A percentile compares a stretch with the other conserved stretches of the same genome.
Evolutionary conservation across 2,888 invertebrate species (phyloP).

Genomic region (Lycia hirtaria): DNA sequence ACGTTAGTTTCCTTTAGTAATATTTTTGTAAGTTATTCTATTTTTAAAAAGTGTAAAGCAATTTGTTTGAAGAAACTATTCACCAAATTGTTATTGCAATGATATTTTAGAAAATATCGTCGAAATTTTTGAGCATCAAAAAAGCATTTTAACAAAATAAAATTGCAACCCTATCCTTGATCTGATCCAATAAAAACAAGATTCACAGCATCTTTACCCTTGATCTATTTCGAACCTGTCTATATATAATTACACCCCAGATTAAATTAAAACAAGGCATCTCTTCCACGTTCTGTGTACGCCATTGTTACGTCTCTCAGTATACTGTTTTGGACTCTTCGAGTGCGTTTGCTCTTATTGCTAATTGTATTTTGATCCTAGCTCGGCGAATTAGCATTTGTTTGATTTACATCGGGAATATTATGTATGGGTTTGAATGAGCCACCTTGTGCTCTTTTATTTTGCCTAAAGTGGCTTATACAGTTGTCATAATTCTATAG

Average conservation of each 20-base stretch:
- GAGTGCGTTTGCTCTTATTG: constrained; percentile 40
- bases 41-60: no score
- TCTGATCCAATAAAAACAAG: constrained; percentile 12
- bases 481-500: constrained; percentile 14
- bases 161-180: no score
- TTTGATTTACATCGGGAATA: constrained; percentile 39
- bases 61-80: no score
- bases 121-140: no score
- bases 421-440: constrained; percentile 35
- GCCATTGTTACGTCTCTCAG: constrained; percentile 44
- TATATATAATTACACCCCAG: constrained; percentile 47
- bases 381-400: constrained; percentile 42
- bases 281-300: constrained; percentile 35
- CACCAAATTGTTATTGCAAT: no score
- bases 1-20: no score
- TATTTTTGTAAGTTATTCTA: no score
- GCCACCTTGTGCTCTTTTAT: constrained; percentile 12
- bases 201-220: constrained; percentile 9
- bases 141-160: no score
- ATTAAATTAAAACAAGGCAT: constrained; percentile 50
- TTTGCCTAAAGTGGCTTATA: constrained; percentile 11
- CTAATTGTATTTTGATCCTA: constrained; percentile 43
- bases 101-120: no score
- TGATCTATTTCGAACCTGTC: constrained; percentile 29
- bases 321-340: constrained; percentile 49